These are phyloP conservation scores for Tetrax tetrax DNA, from an alignment of 2,113 vertebrate genomes.

Conservation along the genomic window DNA sequence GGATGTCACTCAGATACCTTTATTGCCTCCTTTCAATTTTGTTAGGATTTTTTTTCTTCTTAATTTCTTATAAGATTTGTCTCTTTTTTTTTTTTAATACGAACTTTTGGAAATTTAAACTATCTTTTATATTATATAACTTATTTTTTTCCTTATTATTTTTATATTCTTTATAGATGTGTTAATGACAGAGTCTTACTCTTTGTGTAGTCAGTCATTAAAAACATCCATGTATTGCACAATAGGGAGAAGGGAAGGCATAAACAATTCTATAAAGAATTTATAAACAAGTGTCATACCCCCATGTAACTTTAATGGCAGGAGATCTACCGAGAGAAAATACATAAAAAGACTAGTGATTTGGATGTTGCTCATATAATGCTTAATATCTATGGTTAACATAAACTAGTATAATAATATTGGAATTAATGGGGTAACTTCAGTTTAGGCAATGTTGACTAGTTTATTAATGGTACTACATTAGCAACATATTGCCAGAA, in stretches of 20 bases:
- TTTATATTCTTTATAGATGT: background rate
- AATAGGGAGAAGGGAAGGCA: background rate
- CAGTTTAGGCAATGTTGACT: background rate
- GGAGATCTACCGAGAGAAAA: background rate
- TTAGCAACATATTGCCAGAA: background rate
- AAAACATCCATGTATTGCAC: background rate
- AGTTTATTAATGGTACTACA: background rate
- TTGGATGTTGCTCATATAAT: background rate
- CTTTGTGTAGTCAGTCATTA: background rate
- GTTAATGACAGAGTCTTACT: background rate
- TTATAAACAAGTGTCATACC: background rate
- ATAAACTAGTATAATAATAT: background rate
- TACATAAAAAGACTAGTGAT: background rate
- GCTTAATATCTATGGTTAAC: background rate
- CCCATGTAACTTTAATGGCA: background rate
- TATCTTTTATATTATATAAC: background rate
- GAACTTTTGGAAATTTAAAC: background rate
- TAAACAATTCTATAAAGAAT: background rate
- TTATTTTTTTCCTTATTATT: background rate
- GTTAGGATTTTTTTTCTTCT: background rate
- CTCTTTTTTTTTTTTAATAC: background rate
- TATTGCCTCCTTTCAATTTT: background rate
- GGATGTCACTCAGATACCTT: background rate
- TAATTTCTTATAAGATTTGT: background rate
- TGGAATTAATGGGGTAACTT: background rate